These are phyloP conservation scores for Misgurnus anguillicaudatus DNA, from an alignment of 2,113 vertebrate genomes.

Conservation along the genomic window DNA sequence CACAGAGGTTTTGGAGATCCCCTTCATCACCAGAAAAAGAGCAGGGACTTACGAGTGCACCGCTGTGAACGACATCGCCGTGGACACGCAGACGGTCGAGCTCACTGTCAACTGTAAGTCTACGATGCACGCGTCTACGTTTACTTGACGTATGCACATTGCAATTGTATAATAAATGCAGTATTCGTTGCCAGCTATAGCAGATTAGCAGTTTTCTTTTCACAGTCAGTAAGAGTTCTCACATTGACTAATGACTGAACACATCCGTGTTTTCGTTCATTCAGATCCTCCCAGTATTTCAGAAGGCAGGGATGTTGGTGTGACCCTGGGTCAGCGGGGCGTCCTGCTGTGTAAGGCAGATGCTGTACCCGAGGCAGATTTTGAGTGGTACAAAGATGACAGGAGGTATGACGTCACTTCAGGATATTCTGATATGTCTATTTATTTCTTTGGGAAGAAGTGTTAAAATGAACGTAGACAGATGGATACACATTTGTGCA, in stretches of 20 bases:
- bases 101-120: conserved; percentile 95
- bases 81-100: conserved; percentile 85
- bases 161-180: too few relatives aligned
- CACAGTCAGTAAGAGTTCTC: not conserved
- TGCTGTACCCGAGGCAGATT: conserved; percentile 87
- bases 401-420: conserved; percentile 76
- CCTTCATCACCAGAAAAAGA: conserved; percentile 85
- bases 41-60: conserved; percentile 93
- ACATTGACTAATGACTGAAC: not conserved
- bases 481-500: too few relatives aligned
- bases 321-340: conserved; percentile 87
- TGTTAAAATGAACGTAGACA: not conserved
- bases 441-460: conserved; percentile 5
- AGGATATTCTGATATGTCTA: conserved; percentile 18
- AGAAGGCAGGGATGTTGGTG: conserved; percentile 87
- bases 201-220: not conserved
- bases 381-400: conserved; percentile 97
- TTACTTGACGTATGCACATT: not conserved
- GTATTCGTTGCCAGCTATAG: too few relatives aligned
- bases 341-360: conserved; percentile 90
- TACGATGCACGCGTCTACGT: conserved; percentile 27
- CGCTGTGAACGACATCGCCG: conserved; percentile 89
- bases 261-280: conserved; percentile 39
- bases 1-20: conserved; percentile 92
- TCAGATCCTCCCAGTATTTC: conserved; percentile 89